Evolutionary conservation across 1,140 invertebrate species (phyloP), one percentile per base, ranked within the genome.

Genomic region (Cherax destructor): DNA sequence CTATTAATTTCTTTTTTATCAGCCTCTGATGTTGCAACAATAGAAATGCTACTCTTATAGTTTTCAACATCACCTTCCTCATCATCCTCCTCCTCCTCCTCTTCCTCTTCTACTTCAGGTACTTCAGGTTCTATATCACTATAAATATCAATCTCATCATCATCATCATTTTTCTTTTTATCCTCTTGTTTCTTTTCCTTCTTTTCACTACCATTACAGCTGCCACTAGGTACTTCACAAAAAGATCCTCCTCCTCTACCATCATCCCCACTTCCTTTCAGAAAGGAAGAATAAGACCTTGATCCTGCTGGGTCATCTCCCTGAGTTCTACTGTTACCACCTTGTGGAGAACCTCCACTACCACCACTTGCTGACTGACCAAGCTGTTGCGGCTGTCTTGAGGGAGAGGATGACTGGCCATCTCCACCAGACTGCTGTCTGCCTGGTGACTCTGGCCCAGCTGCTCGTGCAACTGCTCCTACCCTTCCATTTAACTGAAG

Each of bases 191-290:
- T 41, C 56, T 83, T 83, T 79, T 83, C 87, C 86, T 90, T 88
- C 49, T 94, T 93, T 7, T 94, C 94, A 79, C 83, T 69, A 24
- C 89, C 89, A 72, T 91, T 10, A 94, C 88, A 1, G 94, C 94
- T 76, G 94, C 92, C 74, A 94, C 94, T n/a, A 94, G 94, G 69
- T 94, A 94, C 16, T 94, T 18, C 79, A 69, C n/a, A 30, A 87
- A 79, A 24, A 50, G 78, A 41, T 91, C 74, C 87, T 84, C 61
- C 91, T 61, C 59, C 76, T 61, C 86, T 72, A 56, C 74, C 81
- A 41, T 86, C 86, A 69, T 88, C 89, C 77, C 84, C 89, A 72
- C 80, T 91, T 76, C 91, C 86, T 79, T 61, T 91, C n/a, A 86
- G 41, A 74, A 80, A 91, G 18, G 83, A 83, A 49, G 89, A 21